Conservation (phyloP, 2,113 vertebrate genomes). For the Chaetops frenatus region DNA sequence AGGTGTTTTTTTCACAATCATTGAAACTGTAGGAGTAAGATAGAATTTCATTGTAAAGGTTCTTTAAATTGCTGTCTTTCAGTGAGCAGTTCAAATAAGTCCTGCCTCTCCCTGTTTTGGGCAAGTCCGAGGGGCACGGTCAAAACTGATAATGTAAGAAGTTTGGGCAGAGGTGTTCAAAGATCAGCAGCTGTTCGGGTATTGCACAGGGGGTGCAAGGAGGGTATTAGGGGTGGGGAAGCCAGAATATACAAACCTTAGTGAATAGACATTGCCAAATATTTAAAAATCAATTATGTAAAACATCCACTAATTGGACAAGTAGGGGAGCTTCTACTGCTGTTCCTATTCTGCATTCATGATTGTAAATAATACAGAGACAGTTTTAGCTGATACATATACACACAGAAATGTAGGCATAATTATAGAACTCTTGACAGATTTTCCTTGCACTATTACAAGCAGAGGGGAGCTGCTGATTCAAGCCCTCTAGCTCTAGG, state of each 20-base stretch:
- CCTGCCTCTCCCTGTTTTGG: background rate
- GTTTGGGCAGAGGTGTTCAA: constrained; percentile 27
- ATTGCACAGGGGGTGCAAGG: background rate
- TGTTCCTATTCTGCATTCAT: background rate
- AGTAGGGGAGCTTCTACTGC: background rate
- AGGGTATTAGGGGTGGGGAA: background rate
- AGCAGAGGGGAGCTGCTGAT: background rate
- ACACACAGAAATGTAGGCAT: background rate
- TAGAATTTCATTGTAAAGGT: constrained; percentile 64
- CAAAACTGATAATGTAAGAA: constrained; percentile 50
- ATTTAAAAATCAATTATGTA: background rate
- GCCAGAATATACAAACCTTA: background rate
- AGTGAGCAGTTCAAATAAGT: background rate
- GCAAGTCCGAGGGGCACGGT: background rate
- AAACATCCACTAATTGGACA: background rate
- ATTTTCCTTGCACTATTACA: background rate
- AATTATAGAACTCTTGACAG: background rate
- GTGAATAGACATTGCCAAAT: background rate
- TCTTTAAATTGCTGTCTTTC: constrained; percentile 66
- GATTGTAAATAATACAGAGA: background rate
- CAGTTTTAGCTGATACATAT: background rate
- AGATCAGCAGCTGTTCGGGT: constrained; percentile 59
- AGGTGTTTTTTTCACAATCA: constrained; percentile 70
- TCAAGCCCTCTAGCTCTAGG: background rate
- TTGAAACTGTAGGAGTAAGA: constrained; percentile 62